Percentiles rank a stretch among this genome's conserved stretches.
Conservation (phyloP, 2,113 vertebrate species). For the Formicarius rufipectus region DNA sequence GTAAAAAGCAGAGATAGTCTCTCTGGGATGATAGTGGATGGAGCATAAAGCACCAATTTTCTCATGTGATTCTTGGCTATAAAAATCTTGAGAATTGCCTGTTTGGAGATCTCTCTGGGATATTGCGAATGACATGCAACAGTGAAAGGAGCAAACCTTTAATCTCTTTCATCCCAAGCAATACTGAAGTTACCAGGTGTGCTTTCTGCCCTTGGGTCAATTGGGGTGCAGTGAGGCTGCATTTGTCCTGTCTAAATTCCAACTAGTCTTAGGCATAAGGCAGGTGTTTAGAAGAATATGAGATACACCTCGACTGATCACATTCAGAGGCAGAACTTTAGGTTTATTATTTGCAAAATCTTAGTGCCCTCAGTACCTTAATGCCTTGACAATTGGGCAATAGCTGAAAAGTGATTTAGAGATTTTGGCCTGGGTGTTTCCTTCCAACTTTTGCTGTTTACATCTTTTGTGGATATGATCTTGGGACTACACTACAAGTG, state of each 20-base stretch:
- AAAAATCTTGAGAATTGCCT: neutral
- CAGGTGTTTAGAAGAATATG: neutral
- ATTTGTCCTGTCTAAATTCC: neutral
- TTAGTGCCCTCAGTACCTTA: neutral
- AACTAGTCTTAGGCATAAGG: neutral
- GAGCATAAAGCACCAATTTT: neutral
- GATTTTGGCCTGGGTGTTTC: neutral
- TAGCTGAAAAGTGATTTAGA: neutral
- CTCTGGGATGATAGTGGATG: neutral
- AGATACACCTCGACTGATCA: neutral
- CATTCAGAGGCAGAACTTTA: neutral
- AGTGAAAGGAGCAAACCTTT: neutral
- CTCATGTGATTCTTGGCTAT: neutral
- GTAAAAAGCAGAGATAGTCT: neutral
- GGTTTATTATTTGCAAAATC: neutral
- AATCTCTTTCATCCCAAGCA: neutral
- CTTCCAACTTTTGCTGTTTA: neutral
- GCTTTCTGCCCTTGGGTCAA: neutral
- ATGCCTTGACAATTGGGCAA: neutral
- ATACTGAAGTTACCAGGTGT: neutral
- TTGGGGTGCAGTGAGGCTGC: neutral
- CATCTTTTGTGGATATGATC: neutral
- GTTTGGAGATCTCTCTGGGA: neutral
- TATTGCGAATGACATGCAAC: neutral
- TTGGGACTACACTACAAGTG: neutral